Base-by-base conservation (phyloP, 2,888 invertebrate species). In the Pantelozetes paolii region DNA sequence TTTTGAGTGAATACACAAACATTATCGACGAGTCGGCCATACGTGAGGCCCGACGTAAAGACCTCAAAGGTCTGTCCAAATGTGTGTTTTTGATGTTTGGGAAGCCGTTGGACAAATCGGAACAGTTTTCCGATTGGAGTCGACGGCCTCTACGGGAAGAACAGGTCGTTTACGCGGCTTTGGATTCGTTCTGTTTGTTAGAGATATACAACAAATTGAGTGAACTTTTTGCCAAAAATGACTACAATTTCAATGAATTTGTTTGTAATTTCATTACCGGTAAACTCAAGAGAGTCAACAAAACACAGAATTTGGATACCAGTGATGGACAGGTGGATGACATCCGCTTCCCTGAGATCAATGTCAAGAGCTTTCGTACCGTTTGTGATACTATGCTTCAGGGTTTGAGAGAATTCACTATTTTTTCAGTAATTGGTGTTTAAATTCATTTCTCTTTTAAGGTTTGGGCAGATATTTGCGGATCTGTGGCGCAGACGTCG, bases 91-190 rank as follows among this genome's bases (percentile, higher is more conserved):
- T 88, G 54, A 90, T 91, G 81, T 86, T 92, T 80, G 92, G 92
- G 8, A 84, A 86, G 73, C 88, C 89, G 62, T 83, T 94, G 57
- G 88, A 91, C 82, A 94, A 94, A 82, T 87, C 88, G n/a, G 91
- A 94, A 83, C 93, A 93, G 80, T 91, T 92, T 83, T 92, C 92
- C 0, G 92, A 94, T 82, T 94, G 94, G 94, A 90, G 92, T 80
- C 86, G 89, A 78, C 85, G 94, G 78, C 94, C 94, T 13, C 81
- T 94, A 71, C 84, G 92, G 69, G 84, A 86, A 57, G 88, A 88
- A 76, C 94, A 94, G 84, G 86, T 92, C 75, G 82, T 85, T 59
- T 94, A 94, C 85, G 93, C 93, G 87, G 93, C 94, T 42, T 83
- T 93, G 72, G 95, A 96, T 85, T 93, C 94, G 0, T 89, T 88